Percentiles rank a stretch among this genome's conserved stretches.
Conservation (phyloP, 2,888 invertebrate genomes). For the Drosophila flavopinicola region DNA sequence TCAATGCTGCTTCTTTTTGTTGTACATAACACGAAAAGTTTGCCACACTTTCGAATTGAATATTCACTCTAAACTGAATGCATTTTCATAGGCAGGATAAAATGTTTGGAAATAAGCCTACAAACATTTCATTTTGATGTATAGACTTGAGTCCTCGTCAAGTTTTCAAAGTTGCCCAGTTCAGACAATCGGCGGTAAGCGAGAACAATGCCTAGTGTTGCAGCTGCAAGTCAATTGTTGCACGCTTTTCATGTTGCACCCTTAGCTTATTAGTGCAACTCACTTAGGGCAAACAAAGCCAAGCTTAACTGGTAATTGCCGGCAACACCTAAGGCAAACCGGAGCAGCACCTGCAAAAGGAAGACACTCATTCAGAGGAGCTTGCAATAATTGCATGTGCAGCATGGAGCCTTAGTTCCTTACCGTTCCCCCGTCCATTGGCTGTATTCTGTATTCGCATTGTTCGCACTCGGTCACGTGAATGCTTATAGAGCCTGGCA, state of each 20-base stretch:
- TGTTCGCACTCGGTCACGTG: constrained; percentile 56
- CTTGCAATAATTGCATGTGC: constrained; percentile 50
- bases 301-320: constrained; percentile 66
- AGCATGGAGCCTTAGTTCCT: constrained; percentile 9
- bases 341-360: constrained; percentile 28
- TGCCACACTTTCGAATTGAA: too few species aligned
- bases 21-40: too few species aligned
- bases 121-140: too few species aligned
- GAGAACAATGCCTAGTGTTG: neutral
- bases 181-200: neutral
- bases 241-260: constrained; percentile 35
- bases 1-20: too few species aligned
- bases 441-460: constrained; percentile 41
- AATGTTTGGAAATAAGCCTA: too few species aligned
- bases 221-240: constrained; percentile 43
- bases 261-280: constrained; percentile 62
- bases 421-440: constrained; percentile 7
- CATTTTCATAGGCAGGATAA: too few species aligned
- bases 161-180: neutral
- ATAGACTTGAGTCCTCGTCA: too few species aligned
- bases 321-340: constrained; percentile 67
- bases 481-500: constrained; percentile 46
- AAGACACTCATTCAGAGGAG: constrained; percentile 10
- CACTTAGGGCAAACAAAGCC: constrained; percentile 68
- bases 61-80: too few species aligned